phyloP scores from a whole-genome alignment of 2,113 vertebrate species.

The Chloebia gouldiae region DNA sequence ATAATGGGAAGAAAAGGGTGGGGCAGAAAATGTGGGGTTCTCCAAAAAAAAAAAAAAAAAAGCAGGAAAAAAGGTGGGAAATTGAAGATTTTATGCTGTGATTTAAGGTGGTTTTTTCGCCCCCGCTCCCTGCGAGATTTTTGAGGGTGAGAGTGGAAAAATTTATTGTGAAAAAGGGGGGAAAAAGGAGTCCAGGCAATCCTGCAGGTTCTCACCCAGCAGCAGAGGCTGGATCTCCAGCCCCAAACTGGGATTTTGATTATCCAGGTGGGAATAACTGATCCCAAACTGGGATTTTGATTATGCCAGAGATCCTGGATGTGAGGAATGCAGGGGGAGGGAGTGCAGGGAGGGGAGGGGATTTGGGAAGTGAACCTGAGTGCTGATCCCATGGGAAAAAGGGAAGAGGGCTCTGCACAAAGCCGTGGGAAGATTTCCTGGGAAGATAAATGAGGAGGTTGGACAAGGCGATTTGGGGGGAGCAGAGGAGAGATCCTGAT shows the following conservation, averaged over 20 bases:
- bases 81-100: neutral
- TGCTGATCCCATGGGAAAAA: neutral
- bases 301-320: neutral
- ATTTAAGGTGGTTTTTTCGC: fast-evolving
- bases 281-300: neutral
- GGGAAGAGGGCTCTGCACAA: neutral
- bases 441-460: neutral
- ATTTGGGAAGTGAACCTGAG: neutral
- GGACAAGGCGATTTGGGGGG: neutral
- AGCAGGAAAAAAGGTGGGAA: neutral
- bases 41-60: neutral
- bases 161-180: neutral
- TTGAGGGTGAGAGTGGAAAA: neutral
- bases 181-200: neutral
- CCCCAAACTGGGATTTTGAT: fast-evolving
- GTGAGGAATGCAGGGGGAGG: neutral
- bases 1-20: neutral
- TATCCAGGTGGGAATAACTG: neutral
- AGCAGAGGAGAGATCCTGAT: neutral
- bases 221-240: neutral
- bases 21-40: neutral
- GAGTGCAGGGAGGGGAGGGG: neutral
- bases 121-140: fast-evolving
- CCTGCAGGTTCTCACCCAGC: neutral
- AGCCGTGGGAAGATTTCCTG: neutral